Percentiles rank a stretch among this genome's conserved stretches.
Conservation (phyloP, 2,797 vertebrate genomes). For the Poliocrania exsul region DNA sequence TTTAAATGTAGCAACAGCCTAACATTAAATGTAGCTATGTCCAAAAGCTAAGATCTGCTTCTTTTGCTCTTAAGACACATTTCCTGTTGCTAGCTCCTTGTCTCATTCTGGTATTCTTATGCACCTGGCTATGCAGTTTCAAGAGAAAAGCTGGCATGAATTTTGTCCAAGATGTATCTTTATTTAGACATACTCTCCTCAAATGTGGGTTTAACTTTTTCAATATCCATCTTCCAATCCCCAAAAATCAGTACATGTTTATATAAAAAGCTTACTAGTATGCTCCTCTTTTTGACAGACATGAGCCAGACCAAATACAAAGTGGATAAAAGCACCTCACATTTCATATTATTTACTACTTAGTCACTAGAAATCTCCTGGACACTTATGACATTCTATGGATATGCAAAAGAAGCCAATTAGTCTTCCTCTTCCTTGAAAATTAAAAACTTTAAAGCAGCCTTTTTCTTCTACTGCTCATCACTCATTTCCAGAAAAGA, state of each 20-base stretch:
- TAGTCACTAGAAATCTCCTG: not conserved
- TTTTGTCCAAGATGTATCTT: not conserved
- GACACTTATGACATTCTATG: not conserved
- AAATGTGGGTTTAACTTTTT: not conserved
- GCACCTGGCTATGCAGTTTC: not conserved
- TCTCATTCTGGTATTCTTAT: not conserved
- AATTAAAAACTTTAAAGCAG: not conserved
- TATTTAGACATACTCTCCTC: not conserved
- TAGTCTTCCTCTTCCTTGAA: not conserved
- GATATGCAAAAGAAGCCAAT: not conserved
- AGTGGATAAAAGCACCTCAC: not conserved
- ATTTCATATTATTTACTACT: not conserved
- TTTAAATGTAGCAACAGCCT: not conserved
- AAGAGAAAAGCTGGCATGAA: not conserved
- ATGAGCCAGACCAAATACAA: not conserved
- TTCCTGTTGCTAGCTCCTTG: not conserved
- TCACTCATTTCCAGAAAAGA: not conserved
- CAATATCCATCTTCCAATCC: not conserved
- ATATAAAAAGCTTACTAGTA: not conserved
- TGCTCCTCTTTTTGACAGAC: not conserved
- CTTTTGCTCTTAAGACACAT: not conserved
- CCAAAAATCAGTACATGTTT: not conserved
- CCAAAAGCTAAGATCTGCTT: not conserved
- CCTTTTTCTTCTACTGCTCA: not conserved
- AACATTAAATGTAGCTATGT: not conserved